Evolutionary conservation across 2,888 invertebrate species (phyloP), one percentile per base, ranked within the genome.

Genomic region (Temnothorax unifasciatus): DNA sequence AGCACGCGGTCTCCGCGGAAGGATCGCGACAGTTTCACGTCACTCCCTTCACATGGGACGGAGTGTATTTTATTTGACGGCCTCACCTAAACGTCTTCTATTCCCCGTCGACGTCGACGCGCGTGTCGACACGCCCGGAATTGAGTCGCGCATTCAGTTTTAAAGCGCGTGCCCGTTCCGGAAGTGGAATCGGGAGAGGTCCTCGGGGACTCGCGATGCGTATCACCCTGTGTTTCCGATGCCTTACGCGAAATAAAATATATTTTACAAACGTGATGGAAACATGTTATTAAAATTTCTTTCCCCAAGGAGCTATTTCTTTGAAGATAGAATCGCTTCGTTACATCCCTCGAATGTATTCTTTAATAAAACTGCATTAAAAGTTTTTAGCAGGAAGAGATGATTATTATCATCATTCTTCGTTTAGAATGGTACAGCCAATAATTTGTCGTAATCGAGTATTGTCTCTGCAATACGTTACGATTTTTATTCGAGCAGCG

Each of bases 71-170:
- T 90, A 90, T 91, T 89, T 88, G 86, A 88, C 88, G 85, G 86
- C 89, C 90, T 90, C 90, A 86, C 86, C 91, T 89, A 88, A 90
- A 89, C 88, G 81, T 87, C 86, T 87, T 89, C 87, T 87, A 89
- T 91, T 90, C 90, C 87, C 87, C 84, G 84, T 89, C 83, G 85
- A 87, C 89, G 89, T 89, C 83, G 75, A 88, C 79, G 82, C 85
- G 88, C 88, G 89, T 91, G 92, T 91, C 92, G 92, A 92, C 93
- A 92, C 91, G 92, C 91, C 91, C 86, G 92, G 91, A 93, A 92
- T 92, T 90, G 93, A 92, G 90, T 82, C 87, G 87, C 87, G 47
- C 85, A 86, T 89, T 89, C 89, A 89, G 89, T 91, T 91, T 91
- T 91, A 90, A 90, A 91, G 63, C 83, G 83, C 82, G 68, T 73